Evolutionary conservation across 2,797 vertebrate genomes (phyloP), one percentile per base, ranked within the genome.

Genomic region (Chelmon rostratus): DNA sequence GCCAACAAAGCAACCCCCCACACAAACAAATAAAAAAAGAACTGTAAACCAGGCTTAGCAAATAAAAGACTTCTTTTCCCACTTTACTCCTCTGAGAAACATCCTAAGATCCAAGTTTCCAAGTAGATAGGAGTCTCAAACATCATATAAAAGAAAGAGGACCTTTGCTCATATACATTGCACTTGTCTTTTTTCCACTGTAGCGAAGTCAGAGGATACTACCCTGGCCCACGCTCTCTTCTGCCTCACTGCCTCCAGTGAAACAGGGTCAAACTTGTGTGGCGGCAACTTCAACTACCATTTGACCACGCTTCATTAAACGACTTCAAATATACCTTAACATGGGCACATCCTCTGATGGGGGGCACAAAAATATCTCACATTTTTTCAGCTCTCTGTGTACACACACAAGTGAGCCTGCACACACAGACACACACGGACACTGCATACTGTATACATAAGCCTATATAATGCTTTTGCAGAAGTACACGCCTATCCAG

Each of bases 191-290:
- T 78, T 80, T 79, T 77, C 80, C 78, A 84, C 81, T 82, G 84
- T 73, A 85, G 81, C 78, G 57, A 79, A 89, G 84, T 86, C 86
- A 82, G 75, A 83, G 85, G 80, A 96, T 96, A 92, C 97, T 96
- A 86, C 64, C 77, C 40, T 13, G 40, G 40, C 40, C 59, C 38
- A 49, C 62, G 19, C 85, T 89, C 79, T 90, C 92, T 95, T 95
- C 91, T 86, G 91, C 85, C 93, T 96, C 91, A 88, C 54, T 88
- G 89, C 89, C 90, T 94, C 90, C 86, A 90, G 67, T 94, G 91
- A 95, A 96, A 96, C 88, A 91, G 93, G 95, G 94, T 95, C 94
- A 95, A 95, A 94, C 88, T 91, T 86, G 89, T 95, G 94, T 94
- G 92, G 93, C 84, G 53, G 88, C 91, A 87, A 87, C 93, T 93